Base-by-base conservation (phyloP, 2,113 vertebrate species). In the Psettodes erumei region DNA sequence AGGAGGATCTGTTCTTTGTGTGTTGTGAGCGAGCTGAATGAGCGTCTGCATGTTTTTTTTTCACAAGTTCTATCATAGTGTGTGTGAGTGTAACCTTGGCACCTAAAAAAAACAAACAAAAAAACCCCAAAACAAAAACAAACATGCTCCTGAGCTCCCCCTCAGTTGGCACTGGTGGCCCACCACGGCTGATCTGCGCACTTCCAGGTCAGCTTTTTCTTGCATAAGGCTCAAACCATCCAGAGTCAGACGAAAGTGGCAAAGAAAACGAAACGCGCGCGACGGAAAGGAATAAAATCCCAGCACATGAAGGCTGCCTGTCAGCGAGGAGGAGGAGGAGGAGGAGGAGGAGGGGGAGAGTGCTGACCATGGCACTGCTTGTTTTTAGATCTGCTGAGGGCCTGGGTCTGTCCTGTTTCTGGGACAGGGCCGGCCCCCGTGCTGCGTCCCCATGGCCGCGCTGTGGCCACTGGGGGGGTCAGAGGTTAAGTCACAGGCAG, bases 51-150 rank as follows among this genome's bases (percentile, higher is more conserved):
- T 68, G 70, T 60, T 58, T 51, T 60, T 58, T 51, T 69, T 45
- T 35, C 38, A 64, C 38, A 77, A 58, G 53, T 72, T 77, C 63
- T 82, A 71, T 61, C 62, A 62, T 62, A 53, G 69, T 72, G 32
- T 81, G 38, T 62, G 51, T 71, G 54, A 79, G 19, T 81, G 37
- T 73, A 72, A 82, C 79, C 87, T 89, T 93, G 92, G 92, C 90
- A 92, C 89, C 88, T 78, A 71, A 91, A 93, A 90, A 77, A 64
- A 86, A 88, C n/a, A n/a, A n/a, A n/a, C n/a, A n/a, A n/a, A n/a
- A n/a, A n/a, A n/a, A n/a, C n/a, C n/a, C n/a, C n/a, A n/a, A n/a
- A n/a, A n/a, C n/a, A n/a, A n/a, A n/a, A n/a, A n/a, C n/a, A n/a
- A 89, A 85, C 73, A 55, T 67, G 75, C 89, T 90, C 84, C 86